These are phyloP conservation scores for Spatula clypeata DNA, from an alignment of 2,797 vertebrate species.

Conservation along the genomic window DNA sequence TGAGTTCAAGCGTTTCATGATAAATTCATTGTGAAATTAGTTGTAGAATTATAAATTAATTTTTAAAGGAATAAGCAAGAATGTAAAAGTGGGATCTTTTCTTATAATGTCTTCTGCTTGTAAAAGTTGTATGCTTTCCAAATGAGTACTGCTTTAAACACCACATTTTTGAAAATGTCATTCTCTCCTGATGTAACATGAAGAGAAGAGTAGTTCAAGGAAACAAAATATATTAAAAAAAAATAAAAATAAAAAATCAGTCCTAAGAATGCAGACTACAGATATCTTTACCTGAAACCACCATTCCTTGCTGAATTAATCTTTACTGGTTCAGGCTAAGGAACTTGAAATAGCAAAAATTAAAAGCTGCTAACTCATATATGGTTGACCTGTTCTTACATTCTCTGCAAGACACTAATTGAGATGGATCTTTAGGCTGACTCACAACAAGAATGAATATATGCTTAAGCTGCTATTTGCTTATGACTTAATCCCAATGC, in stretches of 20 bases:
- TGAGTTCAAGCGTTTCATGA: not conserved
- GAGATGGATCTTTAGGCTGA: not conserved
- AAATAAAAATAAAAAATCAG: too few species aligned
- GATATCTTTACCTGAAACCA: not conserved
- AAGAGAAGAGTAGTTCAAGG: not conserved
- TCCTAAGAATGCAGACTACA: not conserved
- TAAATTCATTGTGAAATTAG: slow-evolving; percentile 13
- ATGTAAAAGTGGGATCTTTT: not conserved
- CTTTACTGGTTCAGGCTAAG: not conserved
- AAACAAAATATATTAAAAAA: not conserved
- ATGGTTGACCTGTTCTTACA: not conserved
- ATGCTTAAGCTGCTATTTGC: not conserved
- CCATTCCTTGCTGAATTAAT: not conserved
- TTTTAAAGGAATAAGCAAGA: not conserved
- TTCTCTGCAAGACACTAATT: not conserved
- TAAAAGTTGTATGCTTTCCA: not conserved
- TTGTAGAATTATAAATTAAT: not conserved
- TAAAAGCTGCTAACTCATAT: not conserved
- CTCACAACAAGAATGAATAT: not conserved
- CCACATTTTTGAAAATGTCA: not conserved
- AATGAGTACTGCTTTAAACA: not conserved
- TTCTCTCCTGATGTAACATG: not conserved
- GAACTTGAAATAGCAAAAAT: not conserved
- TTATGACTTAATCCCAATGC: not conserved
- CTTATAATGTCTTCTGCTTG: not conserved